phyloP scores from a whole-genome alignment of 2,888 invertebrate species.

The Muschampia plurimacula region DNA sequence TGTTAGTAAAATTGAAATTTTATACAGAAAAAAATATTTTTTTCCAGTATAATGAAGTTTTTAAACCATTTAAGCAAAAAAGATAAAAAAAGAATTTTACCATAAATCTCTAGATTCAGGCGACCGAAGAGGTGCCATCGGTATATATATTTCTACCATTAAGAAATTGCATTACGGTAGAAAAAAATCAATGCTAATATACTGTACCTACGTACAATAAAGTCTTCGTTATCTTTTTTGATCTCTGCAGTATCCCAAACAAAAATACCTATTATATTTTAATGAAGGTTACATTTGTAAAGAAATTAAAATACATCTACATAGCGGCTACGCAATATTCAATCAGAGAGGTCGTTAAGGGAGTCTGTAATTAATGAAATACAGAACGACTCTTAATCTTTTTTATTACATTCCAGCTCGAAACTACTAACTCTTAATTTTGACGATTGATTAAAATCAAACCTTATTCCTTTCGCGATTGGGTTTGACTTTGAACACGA shows the following conservation, averaged over 20 bases:
- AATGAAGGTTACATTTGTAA: background rate
- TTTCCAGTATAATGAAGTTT: background rate
- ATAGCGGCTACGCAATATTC: constrained; percentile 14
- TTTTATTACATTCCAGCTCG: constrained; percentile 26
- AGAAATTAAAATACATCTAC: constrained; percentile 12
- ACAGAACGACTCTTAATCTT: constrained; percentile 28
- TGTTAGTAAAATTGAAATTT: background rate
- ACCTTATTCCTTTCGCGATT: constrained; percentile 2
- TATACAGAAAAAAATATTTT: background rate
- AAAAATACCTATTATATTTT: background rate
- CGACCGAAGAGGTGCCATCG: too few relatives aligned
- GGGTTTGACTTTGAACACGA: constrained; percentile 9
- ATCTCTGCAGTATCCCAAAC: background rate
- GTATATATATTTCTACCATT: too few relatives aligned
- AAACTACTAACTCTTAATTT: constrained; percentile 19
- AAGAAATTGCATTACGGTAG: too few relatives aligned
- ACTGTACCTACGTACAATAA: too few relatives aligned
- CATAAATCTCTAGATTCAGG: too few relatives aligned
- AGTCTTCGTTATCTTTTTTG: background rate
- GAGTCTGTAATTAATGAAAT: constrained; percentile 29
- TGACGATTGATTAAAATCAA: constrained; percentile 9
- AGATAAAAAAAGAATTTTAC: background rate
- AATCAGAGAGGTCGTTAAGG: constrained; percentile 25
- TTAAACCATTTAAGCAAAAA: background rate
- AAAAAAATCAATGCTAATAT: too few relatives aligned